Percentiles rank a stretch among this genome's conserved stretches.
These are phyloP conservation scores for Galago senegalensis DNA, from an alignment of 2,797 vertebrate species.

Conservation along the genomic window DNA sequence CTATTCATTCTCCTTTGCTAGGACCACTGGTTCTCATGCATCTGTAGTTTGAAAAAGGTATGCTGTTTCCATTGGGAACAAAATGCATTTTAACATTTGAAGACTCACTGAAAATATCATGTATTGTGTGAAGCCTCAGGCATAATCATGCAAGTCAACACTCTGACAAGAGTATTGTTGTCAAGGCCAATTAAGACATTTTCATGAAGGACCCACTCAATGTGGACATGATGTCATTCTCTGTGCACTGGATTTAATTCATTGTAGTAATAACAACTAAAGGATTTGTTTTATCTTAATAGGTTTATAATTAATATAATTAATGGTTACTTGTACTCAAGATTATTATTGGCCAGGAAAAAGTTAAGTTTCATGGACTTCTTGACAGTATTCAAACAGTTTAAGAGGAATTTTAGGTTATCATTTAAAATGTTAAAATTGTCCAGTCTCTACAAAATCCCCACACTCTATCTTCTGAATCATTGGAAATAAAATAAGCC, in stretches of 20 bases:
- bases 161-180: not conserved
- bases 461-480: not conserved
- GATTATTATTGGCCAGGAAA: not conserved
- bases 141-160: not conserved
- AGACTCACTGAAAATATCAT: not conserved
- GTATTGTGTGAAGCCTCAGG: not conserved
- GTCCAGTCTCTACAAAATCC: not conserved
- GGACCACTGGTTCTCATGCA: not conserved
- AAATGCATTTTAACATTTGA: slow-evolving; percentile 17
- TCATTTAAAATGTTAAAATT: not conserved
- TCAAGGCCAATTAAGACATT: not conserved
- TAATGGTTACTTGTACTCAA: not conserved
- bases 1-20: not conserved
- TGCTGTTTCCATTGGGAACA: not conserved
- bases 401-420: not conserved
- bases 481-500: not conserved
- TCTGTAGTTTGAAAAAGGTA: not conserved
- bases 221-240: not conserved
- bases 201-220: not conserved
- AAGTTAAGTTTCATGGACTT: not conserved
- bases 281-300: not conserved
- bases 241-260: not conserved
- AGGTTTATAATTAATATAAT: not conserved
- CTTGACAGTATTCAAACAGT: not conserved
- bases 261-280: not conserved